Conservation (phyloP, 2,888 invertebrate species). For the Apomyelois bistriatella region DNA sequence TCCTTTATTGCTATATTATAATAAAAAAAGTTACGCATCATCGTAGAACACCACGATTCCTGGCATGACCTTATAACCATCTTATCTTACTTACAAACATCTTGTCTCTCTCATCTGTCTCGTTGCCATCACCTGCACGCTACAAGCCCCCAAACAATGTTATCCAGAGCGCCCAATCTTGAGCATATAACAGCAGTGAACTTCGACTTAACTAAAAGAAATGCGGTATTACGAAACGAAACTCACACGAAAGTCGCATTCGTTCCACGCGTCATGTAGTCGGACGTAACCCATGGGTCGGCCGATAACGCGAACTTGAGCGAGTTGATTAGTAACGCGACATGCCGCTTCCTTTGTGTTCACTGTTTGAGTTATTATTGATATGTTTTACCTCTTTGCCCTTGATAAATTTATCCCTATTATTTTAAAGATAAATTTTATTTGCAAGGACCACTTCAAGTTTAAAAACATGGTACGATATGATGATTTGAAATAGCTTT, state of each 20-base stretch:
- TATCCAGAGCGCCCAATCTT: not conserved
- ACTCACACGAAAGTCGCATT: constrained; percentile 8
- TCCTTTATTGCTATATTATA: too few species aligned
- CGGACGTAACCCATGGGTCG: constrained; percentile 31
- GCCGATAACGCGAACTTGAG: constrained; percentile 64
- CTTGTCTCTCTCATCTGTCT: not conserved
- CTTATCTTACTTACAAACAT: too few species aligned
- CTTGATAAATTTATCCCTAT: not conserved
- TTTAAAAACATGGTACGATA: too few species aligned
- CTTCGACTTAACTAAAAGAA: not conserved
- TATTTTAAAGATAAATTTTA: too few species aligned
- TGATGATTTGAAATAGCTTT: too few species aligned
- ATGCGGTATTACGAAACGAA: not conserved
- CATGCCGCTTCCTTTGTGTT: constrained; percentile 67
- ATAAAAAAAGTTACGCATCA: too few species aligned
- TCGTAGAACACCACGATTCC: too few species aligned
- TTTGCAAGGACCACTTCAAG: too few species aligned
- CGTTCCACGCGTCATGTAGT: constrained; percentile 1
- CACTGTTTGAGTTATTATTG: constrained; percentile 26
- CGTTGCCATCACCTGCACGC: not conserved
- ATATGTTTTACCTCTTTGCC: not conserved
- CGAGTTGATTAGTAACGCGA: constrained; percentile 70
- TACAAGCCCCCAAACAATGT: not conserved
- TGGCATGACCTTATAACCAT: too few species aligned
- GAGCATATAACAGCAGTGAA: not conserved